Base-by-base conservation (phyloP, 2,888 invertebrate genomes). In the Laothoe populi region DNA sequence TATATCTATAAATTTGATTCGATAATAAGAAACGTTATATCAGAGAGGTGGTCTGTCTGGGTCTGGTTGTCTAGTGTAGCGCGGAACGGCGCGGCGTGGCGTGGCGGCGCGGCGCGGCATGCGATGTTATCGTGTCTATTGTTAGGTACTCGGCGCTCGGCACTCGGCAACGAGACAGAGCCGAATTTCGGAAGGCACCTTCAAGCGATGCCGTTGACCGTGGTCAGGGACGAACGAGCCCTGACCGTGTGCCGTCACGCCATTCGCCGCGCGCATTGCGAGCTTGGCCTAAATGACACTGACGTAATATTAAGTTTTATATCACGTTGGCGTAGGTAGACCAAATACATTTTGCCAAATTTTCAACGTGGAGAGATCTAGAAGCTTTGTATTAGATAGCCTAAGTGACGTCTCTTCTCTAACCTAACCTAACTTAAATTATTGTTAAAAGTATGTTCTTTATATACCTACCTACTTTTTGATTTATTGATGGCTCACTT, bases 201-300 rank as follows among this genome's bases (percentile, higher is more conserved):
- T 91, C 84, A 90, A 83, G 74, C 77, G 79, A 79, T 76, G 88
- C 80, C 91, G 86, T 92, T 92, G 92, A 88, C 92, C 90, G 89
- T 90, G 92, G 92, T 92, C 91, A 91, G 86, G 92, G 90, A 84
- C 89, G 67, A 65, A 62, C 74, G 78, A 82, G 76, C 87, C 86
- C 78, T 88, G 90, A 85, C 86, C 86, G 81, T 75, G 73, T 65
- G 66, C 65, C 70, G 64, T 63, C 70, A 71, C 72, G 73, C 71
- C 73, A 70, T 70, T 77, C 75, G 74, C 70, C 72, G 74, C 70
- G n/a, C 66, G 66, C 72, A 74, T 72, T 73, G 73, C 68, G 77
- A 71, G 69, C 69, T 71, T 74, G 75, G 72, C 77, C 78, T 69
- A 74, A 78, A 79, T 78, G 66, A 60, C 63, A 61, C 64, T 82